A percentile compares a stretch with the other conserved stretches of the same genome.
Conservation (phyloP, 2,797 vertebrate species). For the Botia almorhae region DNA sequence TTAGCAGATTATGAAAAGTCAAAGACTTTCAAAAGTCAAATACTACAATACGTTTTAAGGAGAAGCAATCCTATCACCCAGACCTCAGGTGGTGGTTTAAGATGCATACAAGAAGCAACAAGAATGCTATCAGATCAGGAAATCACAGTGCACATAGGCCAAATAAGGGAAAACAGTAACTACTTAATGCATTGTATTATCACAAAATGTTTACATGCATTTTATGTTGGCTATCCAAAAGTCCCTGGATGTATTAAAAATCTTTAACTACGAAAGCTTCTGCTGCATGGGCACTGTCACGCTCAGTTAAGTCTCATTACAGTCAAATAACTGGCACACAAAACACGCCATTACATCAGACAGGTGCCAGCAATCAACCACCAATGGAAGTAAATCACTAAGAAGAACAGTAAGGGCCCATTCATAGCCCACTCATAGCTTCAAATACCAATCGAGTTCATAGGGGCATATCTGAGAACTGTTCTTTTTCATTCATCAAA, state of each 20-base stretch:
- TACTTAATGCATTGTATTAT: background rate
- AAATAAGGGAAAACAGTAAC: too few relatives aligned
- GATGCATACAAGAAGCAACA: too few relatives aligned
- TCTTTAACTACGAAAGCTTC: constrained; percentile 24
- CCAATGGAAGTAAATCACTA: constrained; percentile 22
- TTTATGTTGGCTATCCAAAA: constrained; percentile 20
- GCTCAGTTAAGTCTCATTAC: constrained; percentile 11
- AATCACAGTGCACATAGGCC: background rate
- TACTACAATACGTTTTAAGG: too few relatives aligned
- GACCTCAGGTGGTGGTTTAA: too few relatives aligned
- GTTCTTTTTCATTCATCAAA: constrained; percentile 45
- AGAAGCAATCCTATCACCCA: too few relatives aligned
- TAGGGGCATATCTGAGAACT: constrained; percentile 21
- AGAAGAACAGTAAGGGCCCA: constrained; percentile 4
- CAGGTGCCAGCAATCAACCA: constrained; percentile 8
- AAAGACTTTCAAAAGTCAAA: too few relatives aligned
- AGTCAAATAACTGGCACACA: constrained; percentile 27
- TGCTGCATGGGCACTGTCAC: constrained; percentile 15
- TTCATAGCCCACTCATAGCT: constrained; percentile 31
- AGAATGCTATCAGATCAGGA: background rate
- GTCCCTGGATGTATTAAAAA: constrained; percentile 14
- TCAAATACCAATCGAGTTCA: constrained; percentile 13
- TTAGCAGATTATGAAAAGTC: too few relatives aligned
- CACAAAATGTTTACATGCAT: constrained; percentile 31
- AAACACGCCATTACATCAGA: constrained; percentile 15